These are phyloP conservation scores for Palythoa heliodiscus DNA, from an alignment of 92 coral and sea anemone genomes.

Conservation along the genomic window DNA sequence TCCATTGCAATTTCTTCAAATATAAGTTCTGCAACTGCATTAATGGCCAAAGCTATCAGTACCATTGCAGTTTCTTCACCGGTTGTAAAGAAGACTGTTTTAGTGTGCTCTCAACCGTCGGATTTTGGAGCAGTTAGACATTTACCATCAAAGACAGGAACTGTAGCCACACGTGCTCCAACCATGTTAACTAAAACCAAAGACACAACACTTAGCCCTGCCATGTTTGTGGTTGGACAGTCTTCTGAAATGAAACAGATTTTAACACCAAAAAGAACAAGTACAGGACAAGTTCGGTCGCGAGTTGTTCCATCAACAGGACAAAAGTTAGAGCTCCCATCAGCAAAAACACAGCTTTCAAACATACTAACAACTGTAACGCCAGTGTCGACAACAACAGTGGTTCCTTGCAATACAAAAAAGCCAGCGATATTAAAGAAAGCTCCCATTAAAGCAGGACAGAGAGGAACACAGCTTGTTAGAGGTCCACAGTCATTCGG, in stretches of 20 bases:
- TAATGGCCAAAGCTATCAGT: not conserved
- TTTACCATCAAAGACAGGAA: not conserved
- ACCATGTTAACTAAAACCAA: not conserved
- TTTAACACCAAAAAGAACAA: slow-evolving; percentile 24
- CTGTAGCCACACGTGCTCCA: not conserved
- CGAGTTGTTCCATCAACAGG: not conserved
- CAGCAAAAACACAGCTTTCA: not conserved
- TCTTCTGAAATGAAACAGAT: slow-evolving; percentile 20
- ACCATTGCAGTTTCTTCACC: not conserved
- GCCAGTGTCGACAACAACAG: not conserved
- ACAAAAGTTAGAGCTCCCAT: not conserved
- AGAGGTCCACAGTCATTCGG: not conserved
- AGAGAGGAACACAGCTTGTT: not conserved
- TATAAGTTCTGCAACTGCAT: not conserved
- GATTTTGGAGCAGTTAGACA: not conserved
- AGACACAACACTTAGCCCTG: slow-evolving; percentile 33
- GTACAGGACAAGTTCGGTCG: not conserved
- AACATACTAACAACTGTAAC: not conserved
- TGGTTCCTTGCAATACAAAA: not conserved
- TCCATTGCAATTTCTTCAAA: not conserved
- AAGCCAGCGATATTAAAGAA: slow-evolving; percentile 3
- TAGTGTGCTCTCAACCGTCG: slow-evolving; percentile 25
- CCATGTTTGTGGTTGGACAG: slow-evolving; percentile 11
- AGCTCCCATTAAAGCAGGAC: not conserved
- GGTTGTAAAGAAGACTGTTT: slow-evolving; percentile 34